Evolutionary conservation across 2,113 vertebrate genomes (phyloP).

Genomic region (Solea solea): DNA sequence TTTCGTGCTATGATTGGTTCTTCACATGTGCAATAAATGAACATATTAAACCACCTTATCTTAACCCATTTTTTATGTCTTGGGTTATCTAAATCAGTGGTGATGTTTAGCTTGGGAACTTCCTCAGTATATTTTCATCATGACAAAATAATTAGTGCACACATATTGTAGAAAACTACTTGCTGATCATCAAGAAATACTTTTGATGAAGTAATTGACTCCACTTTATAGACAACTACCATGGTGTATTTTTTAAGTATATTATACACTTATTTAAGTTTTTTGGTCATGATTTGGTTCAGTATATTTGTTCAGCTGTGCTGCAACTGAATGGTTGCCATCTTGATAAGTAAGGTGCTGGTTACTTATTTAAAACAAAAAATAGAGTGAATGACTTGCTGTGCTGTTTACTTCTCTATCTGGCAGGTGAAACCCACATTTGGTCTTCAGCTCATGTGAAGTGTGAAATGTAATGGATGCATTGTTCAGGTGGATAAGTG

Average conservation of each 20-base stretch:
- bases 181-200: not conserved
- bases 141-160: no score
- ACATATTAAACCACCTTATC: no score
- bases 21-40: no score
- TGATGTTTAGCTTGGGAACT: no score
- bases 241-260: no score
- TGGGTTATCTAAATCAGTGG: no score
- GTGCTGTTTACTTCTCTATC: not conserved
- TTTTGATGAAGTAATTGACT: not conserved
- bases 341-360: not conserved
- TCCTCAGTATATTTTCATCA: no score
- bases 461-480: constrained; percentile 27
- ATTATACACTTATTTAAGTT: not conserved
- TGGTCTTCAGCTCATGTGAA: constrained; percentile 6
- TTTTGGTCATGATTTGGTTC: not conserved
- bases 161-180: no score
- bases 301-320: not conserved
- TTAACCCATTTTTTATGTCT: no score
- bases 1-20: no score
- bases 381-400: not conserved
- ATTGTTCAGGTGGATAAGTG: constrained; percentile 36
- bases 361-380: not conserved
- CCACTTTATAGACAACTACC: no score
- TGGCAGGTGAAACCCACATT: not conserved
- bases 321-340: not conserved